These are phyloP conservation scores for Thymelicus acteon DNA, from an alignment of 2,888 invertebrate genomes.

Conservation along the genomic window DNA sequence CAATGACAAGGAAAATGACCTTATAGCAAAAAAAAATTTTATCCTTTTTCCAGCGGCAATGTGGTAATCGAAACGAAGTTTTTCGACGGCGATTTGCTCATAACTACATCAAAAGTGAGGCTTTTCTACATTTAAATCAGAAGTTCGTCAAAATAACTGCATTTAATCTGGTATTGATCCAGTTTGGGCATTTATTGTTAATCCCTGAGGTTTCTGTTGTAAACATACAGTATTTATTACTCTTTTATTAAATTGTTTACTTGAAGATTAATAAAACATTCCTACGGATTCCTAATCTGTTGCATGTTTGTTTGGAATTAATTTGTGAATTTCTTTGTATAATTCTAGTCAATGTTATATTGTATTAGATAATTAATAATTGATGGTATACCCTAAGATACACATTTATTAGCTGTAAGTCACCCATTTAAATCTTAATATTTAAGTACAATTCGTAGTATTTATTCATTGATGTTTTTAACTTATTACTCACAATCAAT, in stretches of 20 bases:
- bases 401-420: too few species aligned
- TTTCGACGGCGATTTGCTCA: slow-evolving; percentile 96
- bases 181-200: slow-evolving; percentile 14
- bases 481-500: too few species aligned
- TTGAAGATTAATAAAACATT: slow-evolving; percentile 10
- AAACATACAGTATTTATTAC: slow-evolving; percentile 12
- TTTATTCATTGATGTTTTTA: too few species aligned
- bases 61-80: slow-evolving; percentile 98
- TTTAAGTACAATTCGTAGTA: too few species aligned
- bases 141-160: not conserved
- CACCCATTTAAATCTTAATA: too few species aligned
- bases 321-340: not conserved
- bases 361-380: slow-evolving; percentile 1
- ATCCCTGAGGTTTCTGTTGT: not conserved
- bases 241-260: slow-evolving; percentile 1
- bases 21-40: too few species aligned
- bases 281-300: slow-evolving; percentile 11
- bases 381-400: not conserved
- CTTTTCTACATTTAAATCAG: slow-evolving; percentile 94
- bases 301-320: not conserved
- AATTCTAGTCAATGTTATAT: slow-evolving; percentile 18
- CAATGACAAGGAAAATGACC: too few species aligned
- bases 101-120: slow-evolving; percentile 97
- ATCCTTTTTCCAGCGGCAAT: slow-evolving; percentile 91
- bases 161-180: slow-evolving; percentile 4